A percentile compares a stretch with the other conserved stretches of the same genome.
These are phyloP conservation scores for Drosophila picticornis DNA, from an alignment of 2,888 invertebrate genomes.

Conservation along the genomic window DNA sequence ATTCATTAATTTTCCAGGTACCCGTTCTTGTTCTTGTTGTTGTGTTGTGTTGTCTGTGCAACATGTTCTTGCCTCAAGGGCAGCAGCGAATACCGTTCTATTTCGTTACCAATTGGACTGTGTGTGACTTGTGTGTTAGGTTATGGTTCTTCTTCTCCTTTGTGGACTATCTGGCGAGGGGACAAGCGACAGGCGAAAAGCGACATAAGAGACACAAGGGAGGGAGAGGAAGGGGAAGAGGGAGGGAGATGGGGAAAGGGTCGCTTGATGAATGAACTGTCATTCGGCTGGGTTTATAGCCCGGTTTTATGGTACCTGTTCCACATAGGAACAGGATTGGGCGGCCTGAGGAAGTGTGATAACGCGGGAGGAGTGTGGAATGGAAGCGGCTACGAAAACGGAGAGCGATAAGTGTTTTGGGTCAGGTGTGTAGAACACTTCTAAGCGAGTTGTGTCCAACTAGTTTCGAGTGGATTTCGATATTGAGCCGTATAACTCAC, in stretches of 20 bases:
- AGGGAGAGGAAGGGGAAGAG: neutral
- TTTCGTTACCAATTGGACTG: constrained; percentile 25
- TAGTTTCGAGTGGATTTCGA: neutral
- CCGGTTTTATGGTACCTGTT: constrained; percentile 49
- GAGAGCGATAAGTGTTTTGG: constrained; percentile 13
- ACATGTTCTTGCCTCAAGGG: constrained; percentile 3
- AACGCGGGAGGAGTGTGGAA: neutral
- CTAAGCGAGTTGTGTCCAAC: neutral
- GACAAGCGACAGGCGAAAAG: neutral
- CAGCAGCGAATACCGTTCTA: constrained; percentile 13
- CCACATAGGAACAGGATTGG: constrained; percentile 9
- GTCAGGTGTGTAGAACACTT: constrained; percentile 21
- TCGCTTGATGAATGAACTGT: constrained; percentile 55
- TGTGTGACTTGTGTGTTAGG: constrained; percentile 45
- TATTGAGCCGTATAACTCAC: neutral
- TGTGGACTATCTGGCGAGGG: neutral
- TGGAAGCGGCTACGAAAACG: constrained; percentile 12
- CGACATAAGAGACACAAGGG: neutral
- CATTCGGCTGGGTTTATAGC: constrained; percentile 28
- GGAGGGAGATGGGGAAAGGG: constrained; percentile 20
- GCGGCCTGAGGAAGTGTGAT: neutral
- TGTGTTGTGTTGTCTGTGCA: neutral
- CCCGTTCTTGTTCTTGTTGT: neutral
- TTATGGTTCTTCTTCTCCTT: constrained; percentile 29
- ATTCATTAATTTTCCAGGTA: constrained; percentile 28